Evolutionary conservation across 2,113 vertebrate species (phyloP), one percentile per base, ranked within the genome.

Genomic region (Nannobrachium achirus): DNA sequence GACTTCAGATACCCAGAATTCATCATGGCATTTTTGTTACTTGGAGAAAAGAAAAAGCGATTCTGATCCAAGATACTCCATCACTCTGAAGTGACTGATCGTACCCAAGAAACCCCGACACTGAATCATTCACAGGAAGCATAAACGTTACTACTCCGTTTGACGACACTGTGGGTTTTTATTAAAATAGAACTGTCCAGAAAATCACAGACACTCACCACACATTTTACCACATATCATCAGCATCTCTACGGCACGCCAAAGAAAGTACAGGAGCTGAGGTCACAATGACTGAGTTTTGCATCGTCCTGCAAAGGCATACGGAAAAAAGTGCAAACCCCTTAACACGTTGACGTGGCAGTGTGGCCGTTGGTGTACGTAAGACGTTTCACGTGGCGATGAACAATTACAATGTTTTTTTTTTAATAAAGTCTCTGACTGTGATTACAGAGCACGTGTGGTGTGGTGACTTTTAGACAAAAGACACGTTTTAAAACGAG

Each of bases 181-280:
- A 88, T 78, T 84, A 84, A 83, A 88, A 82, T 82, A 82, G 50
- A 81, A 82, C 70, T 66, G 59, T 68, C 73, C 59, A 51, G 19
- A 64, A 69, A 46, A 69, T 33, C 53, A 80, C 65, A 20, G 58
- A 74, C 69, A 58, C 61, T 55, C 69, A 56, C 9, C 42, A 56
- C 45, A 73, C 60, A 72, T 46, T n/a, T 60, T 71, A 67, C 56
- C 11, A 63, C 11, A 8, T 16, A 49, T 18, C 25, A 33, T 66
- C 9, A 19, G 44, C 53, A 59, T 71, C 52, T 69, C 44, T 39
- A 18, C 10, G n/a, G 19, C 46, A 69, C 75, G 73, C 41, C 7
- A 5, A 45, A 62, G 38, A 73, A 65, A 38, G 2, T 11, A 56
- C 53, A 73, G 55, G n/a, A 60, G 68, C 65, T 59, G 49, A 42